Base-by-base conservation (phyloP, 2,888 invertebrate species). In the Leucania comma region DNA sequence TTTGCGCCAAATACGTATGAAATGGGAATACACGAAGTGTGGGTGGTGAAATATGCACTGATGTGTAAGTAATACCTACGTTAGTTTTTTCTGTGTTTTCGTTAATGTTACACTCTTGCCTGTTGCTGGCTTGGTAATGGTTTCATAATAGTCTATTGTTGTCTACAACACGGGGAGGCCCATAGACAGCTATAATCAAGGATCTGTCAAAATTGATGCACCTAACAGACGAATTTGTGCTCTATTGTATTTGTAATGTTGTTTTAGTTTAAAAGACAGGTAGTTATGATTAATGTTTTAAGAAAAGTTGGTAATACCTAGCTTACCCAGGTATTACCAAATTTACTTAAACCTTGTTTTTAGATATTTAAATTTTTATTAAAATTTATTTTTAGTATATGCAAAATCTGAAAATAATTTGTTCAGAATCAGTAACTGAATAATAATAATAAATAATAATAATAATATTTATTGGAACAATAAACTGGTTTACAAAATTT, bases 1-100 rank as follows among this genome's bases (percentile, higher is more conserved):
- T 89, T 89, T 86, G 87, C 84, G 86, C 87, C 88, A 90, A 91
- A 90, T 89, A 87, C 80, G 78, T 68, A 83, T 82, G 77, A 82
- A 86, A 84, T 80, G 77, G 76, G 75, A 83, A 83, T 86, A 84
- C 80, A 83, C 83, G 81, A 75, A 78, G 75, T 72, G 72, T 75
- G 61, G 81, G 71, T 68, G 56, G 73, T 80, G 75, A 84, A 86
- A 84, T 83, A 86, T 83, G 75, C 72, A 80, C 57, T 74, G 67
- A 70, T 72, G 67, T 68, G 58, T 70, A 53, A 60, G 24, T 51
- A 51, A 48, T 48, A 48, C 42, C 17, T 35, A 22, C 0, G 22
- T 42, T 35, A 22, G 50, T 57, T 42, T 50, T 24, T 0, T 57
- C 58, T 22, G 38, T 3, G 48, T 68, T 71, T 78, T 78, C 71